These are phyloP conservation scores for Ptychobarbus kaznakovi DNA, from an alignment of 2,797 vertebrate species.

Conservation along the genomic window DNA sequence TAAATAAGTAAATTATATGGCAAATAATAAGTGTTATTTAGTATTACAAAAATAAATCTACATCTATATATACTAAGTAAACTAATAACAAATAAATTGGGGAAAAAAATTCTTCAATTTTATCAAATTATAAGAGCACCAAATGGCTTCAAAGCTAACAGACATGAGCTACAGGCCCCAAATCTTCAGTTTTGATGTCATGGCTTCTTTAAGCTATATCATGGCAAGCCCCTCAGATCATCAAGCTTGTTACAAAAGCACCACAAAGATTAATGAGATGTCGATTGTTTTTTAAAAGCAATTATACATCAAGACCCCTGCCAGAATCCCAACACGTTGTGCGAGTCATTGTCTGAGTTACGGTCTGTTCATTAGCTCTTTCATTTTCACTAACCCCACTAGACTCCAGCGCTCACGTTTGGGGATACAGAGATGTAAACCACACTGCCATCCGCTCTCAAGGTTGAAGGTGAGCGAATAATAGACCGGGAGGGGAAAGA, in stretches of 20 bases:
- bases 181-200: neutral
- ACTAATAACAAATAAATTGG: no score
- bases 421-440: conserved; percentile 21
- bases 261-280: conserved; percentile 42
- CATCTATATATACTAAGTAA: no score
- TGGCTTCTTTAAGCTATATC: neutral
- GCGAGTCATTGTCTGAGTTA: neutral
- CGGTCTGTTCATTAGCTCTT: conserved; percentile 23
- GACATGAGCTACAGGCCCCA: neutral
- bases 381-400: conserved; percentile 13
- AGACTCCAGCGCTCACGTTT: neutral
- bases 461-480: conserved; percentile 39
- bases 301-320: conserved; percentile 12
- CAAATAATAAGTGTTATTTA: no score
- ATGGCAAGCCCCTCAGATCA: neutral
- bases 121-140: neutral
- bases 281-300: conserved; percentile 25
- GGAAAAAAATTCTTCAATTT: neutral
- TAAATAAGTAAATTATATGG: no score
- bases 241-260: neutral
- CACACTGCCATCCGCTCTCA: neutral
- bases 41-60: no score
- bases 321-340: neutral
- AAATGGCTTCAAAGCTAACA: neutral
- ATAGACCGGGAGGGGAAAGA: conserved; percentile 14